Conservation (phyloP, 1,140 invertebrate genomes). For the Diorhabda elongata region DNA sequence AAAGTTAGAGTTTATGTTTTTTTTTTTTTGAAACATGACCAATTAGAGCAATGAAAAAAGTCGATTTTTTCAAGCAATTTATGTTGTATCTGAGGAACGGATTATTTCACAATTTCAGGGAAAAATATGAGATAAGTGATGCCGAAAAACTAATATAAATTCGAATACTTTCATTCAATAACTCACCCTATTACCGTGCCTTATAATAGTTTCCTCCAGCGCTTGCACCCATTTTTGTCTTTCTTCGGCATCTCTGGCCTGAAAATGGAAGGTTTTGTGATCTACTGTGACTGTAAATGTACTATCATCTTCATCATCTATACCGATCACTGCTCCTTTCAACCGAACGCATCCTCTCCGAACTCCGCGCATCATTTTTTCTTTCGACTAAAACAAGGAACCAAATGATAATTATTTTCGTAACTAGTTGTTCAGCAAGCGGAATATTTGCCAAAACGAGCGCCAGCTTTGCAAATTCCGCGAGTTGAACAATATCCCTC, state of each 20-base stretch:
- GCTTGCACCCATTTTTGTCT: constrained; percentile 92
- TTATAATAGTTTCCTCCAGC: constrained; percentile 88
- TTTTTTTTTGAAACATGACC: too few species aligned
- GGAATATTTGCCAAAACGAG: too few species aligned
- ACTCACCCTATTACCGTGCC: constrained; percentile 65
- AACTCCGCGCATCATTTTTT: constrained; percentile 97
- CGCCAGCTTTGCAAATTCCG: too few species aligned
- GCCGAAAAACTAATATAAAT: too few species aligned
- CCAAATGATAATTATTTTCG: neutral
- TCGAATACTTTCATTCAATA: neutral
- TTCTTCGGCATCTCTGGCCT: constrained; percentile 90
- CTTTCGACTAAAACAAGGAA: constrained; percentile 79
- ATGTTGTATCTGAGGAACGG: too few species aligned
- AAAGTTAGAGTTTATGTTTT: too few species aligned
- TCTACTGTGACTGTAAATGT: constrained; percentile 99
- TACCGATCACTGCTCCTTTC: constrained; percentile 93
- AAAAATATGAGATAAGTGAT: too few species aligned
- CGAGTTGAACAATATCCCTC: too few species aligned
- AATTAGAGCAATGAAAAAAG: too few species aligned
- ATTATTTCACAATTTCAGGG: too few species aligned
- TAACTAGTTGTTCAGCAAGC: too few species aligned
- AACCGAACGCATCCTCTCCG: constrained; percentile 91
- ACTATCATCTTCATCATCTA: constrained; percentile 98
- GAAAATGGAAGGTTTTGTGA: constrained; percentile 98
- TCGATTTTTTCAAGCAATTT: too few species aligned